These are phyloP conservation scores for Drosophila pseudotalamancana DNA, from an alignment of 2,888 invertebrate species.

Conservation along the genomic window DNA sequence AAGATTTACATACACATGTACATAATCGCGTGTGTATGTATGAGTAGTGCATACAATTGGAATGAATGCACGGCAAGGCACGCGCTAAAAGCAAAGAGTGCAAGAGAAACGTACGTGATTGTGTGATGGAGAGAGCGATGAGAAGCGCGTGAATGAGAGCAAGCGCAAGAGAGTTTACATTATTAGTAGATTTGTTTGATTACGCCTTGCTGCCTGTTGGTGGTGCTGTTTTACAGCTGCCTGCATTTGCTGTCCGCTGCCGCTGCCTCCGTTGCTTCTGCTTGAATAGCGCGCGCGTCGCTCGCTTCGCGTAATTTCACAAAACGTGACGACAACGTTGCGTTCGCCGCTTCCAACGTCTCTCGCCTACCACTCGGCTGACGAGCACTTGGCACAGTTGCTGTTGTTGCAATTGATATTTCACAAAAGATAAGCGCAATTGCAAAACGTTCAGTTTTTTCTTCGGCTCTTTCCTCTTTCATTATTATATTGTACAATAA, in stretches of 20 bases:
- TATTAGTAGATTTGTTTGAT: constrained; percentile 36
- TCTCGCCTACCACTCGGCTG: constrained; percentile 20
- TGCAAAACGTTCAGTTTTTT: constrained; percentile 67
- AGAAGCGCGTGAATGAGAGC: constrained; percentile 13
- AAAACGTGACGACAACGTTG: constrained; percentile 71
- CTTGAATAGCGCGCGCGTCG: constrained; percentile 48
- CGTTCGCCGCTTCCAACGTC: constrained; percentile 3
- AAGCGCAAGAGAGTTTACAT: constrained; percentile 22
- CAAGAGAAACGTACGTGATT: background rate
- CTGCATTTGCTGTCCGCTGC: constrained; percentile 36
- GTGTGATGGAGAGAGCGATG: constrained; percentile 4
- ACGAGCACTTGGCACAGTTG: constrained; percentile 51
- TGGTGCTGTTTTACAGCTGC: constrained; percentile 27
- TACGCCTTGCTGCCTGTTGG: constrained; percentile 21
- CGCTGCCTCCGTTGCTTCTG: constrained; percentile 9
- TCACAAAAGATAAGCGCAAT: constrained; percentile 72
- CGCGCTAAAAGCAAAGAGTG: constrained; percentile 44
- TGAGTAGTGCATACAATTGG: constrained; percentile 5
- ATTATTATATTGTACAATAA: constrained; percentile 51
- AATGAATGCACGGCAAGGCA: constrained; percentile 45
- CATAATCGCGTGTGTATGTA: background rate
- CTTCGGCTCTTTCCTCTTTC: constrained; percentile 24
- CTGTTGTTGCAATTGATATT: constrained; percentile 70
- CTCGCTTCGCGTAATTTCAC: constrained; percentile 70
- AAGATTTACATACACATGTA: constrained; percentile 17